Evolutionary conservation across 2,888 invertebrate species (phyloP), one percentile per base, ranked within the genome.

Genomic region (Chrysina gloriosa): DNA sequence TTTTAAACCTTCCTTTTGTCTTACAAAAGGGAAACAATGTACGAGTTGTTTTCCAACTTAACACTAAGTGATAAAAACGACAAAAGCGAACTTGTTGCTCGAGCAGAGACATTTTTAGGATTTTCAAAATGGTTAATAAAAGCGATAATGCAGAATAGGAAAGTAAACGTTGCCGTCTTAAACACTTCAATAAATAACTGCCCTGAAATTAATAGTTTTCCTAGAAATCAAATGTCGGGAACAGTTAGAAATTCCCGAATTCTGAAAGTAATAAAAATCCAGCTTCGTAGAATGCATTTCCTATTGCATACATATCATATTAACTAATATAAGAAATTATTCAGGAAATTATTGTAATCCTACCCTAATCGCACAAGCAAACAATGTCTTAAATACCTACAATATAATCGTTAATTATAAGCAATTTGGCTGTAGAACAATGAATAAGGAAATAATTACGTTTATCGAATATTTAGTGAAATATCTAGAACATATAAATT

Each of bases 391-490:
- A 11, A 5, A 27, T 42, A 14, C 27, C 45, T 56, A 56, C 11
- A 34, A 3, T 0, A n/a, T 29, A 9, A 36, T 65, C 9, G 23
- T 36, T 23, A 29, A 19, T n/a, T 14, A 19, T 11, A 25, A 39
- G n/a, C 4, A 48, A 11, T 64, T 65, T 50, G 14, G 52, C 11
- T 16, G 14, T 11, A 0, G 36, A 0, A 19, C 7, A 6, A 65
- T 65, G 16, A 36, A 25, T 9, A 5, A 52, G 16, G 50, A 65
- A 39, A 52, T 65, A 23, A n/a, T 21, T 9, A 25, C 3, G 6
- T 52, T 65, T 65, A 36, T 65, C 36, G 27, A 52, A 21, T 27
- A 65, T 52, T 39, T 65, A 36, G 14, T 65, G 14, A 27, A 50
- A 9, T 52, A 50, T 21, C 23, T 65, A 42, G n/a, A 36, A 7